A percentile compares a stretch with the other conserved stretches of the same genome.
Evolutionary conservation across 2,113 vertebrate genomes (phyloP).

Genomic region (Ictidomys tridecemlineatus): DNA sequence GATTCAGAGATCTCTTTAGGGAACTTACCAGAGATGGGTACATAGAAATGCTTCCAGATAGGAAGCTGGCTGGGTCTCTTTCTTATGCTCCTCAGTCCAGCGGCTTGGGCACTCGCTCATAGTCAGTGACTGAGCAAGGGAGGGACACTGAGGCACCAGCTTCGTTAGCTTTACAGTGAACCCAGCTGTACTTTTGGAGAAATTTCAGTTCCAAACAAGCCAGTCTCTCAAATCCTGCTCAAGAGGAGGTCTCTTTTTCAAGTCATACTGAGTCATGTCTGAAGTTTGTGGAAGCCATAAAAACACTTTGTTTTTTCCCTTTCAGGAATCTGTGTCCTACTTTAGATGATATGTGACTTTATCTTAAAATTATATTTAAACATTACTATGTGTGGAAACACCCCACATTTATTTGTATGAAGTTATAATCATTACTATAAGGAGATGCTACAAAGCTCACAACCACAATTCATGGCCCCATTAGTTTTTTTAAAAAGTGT

Average conservation of each 20-base stretch:
- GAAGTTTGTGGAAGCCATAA: slow-evolving; percentile 62
- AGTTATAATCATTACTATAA: slow-evolving; percentile 66
- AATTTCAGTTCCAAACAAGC: not conserved
- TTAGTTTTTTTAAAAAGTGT: slow-evolving; percentile 78
- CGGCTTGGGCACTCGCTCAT: not conserved
- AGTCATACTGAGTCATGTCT: slow-evolving; percentile 41
- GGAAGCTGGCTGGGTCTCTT: not conserved
- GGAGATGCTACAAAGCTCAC: slow-evolving; percentile 72
- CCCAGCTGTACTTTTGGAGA: not conserved
- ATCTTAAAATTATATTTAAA: slow-evolving; percentile 66
- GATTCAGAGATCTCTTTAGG: not conserved
- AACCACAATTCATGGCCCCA: slow-evolving; percentile 64
- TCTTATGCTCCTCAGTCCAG: not conserved
- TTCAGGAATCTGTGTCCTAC: slow-evolving; percentile 54
- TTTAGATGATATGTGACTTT: slow-evolving; percentile 71
- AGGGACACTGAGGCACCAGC: not conserved
- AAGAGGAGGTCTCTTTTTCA: slow-evolving; percentile 50
- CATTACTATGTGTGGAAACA: slow-evolving; percentile 66
- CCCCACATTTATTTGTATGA: slow-evolving; percentile 75
- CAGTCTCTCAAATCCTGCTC: not conserved
- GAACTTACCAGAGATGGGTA: not conserved
- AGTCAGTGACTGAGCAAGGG: not conserved
- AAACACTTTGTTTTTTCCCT: slow-evolving; percentile 69
- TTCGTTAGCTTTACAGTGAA: not conserved
- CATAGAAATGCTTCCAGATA: not conserved